A percentile compares a stretch with the other conserved stretches of the same genome.
These are phyloP conservation scores for Pammene fasciana DNA, from an alignment of 2,888 invertebrate species.

Conservation along the genomic window DNA sequence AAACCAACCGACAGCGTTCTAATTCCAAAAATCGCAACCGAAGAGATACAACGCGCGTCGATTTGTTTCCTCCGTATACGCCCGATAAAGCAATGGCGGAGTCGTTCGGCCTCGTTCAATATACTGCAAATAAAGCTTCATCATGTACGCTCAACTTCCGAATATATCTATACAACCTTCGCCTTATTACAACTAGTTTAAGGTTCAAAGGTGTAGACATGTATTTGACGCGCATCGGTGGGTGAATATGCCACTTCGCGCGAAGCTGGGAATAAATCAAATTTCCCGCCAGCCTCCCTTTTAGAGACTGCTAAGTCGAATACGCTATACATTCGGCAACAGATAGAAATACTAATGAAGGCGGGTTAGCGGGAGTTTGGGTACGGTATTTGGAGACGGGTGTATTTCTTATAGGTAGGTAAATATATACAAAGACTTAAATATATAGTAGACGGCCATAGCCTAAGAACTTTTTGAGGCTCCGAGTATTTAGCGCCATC, in stretches of 20 bases:
- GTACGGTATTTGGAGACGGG: not conserved
- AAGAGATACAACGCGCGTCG: conserved; percentile 17
- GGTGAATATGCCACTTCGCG: conserved; percentile 72
- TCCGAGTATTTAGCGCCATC: no score
- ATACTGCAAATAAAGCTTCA: conserved; percentile 71
- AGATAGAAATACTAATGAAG: conserved; percentile 25
- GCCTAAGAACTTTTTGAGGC: no score
- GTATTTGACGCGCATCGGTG: conserved; percentile 54
- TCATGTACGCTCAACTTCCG: conserved; percentile 52
- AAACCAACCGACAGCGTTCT: not conserved
- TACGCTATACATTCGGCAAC: conserved; percentile 41
- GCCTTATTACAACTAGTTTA: not conserved
- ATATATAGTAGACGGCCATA: no score
- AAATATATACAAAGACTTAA: no score
- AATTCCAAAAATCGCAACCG: conserved; percentile 24
- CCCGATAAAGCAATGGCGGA: conserved; percentile 55
- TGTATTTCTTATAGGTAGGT: not conserved
- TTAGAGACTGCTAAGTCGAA: conserved; percentile 42
- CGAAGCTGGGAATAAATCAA: conserved; percentile 76
- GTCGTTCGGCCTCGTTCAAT: conserved; percentile 61
- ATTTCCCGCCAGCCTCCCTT: conserved; percentile 53
- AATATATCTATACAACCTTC: not conserved
- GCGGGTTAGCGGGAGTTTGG: conserved; percentile 4
- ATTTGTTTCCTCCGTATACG: conserved; percentile 37
- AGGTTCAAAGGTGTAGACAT: conserved; percentile 1